Evolutionary conservation across 2,113 vertebrate species (phyloP).

Genomic region (Baryphthengus martii): DNA sequence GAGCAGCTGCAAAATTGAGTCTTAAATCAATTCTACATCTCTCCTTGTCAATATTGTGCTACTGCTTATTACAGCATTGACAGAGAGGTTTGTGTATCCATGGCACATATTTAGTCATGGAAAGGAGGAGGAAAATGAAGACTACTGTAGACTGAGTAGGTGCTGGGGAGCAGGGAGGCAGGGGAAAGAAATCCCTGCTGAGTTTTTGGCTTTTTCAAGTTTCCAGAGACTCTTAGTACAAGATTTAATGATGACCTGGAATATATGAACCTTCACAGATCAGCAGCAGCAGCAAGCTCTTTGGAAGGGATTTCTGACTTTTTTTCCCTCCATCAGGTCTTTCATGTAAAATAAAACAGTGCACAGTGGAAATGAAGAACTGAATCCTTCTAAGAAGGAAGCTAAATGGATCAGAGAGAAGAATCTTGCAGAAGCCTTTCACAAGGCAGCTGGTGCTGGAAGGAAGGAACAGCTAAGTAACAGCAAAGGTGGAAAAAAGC

Average conservation of each 20-base stretch:
- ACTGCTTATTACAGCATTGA: not conserved
- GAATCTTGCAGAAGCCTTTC: not conserved
- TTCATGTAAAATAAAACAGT: not conserved
- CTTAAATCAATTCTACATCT: not conserved
- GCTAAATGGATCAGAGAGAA: not conserved
- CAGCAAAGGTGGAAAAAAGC: not conserved
- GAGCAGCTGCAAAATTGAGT: constrained; percentile 6
- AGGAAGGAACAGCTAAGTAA: not conserved
- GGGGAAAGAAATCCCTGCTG: not conserved
- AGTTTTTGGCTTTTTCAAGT: not conserved
- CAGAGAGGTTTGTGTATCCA: not conserved
- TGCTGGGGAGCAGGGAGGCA: not conserved
- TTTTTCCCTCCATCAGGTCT: not conserved
- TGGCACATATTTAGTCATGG: not conserved
- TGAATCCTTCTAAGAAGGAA: not conserved
- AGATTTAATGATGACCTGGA: constrained; percentile 2
- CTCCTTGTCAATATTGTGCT: not conserved
- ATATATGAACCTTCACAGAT: not conserved
- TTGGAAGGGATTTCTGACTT: not conserved
- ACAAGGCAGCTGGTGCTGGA: not conserved
- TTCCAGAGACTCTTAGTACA: not conserved
- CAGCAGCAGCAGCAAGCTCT: not conserved
- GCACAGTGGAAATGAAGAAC: not conserved
- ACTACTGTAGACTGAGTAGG: not conserved
- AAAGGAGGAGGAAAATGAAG: not conserved